Evolutionary conservation across 2,113 vertebrate genomes (phyloP).

Genomic region (Tursiops truncatus): DNA sequence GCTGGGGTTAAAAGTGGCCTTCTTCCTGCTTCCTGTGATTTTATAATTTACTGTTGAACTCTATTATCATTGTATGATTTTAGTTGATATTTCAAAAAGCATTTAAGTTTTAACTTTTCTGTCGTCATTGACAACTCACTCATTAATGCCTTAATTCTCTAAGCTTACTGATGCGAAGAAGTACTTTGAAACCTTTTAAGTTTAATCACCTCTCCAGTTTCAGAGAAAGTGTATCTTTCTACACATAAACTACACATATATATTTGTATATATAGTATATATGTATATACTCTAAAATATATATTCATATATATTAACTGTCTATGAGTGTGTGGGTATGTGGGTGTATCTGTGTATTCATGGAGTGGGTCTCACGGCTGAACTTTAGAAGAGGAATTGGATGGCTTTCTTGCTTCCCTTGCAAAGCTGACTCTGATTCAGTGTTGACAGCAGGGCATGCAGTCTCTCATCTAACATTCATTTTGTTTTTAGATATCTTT

Average conservation of each 20-base stretch:
- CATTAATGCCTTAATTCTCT: background rate
- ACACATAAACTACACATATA: background rate
- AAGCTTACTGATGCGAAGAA: background rate
- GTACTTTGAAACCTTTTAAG: background rate
- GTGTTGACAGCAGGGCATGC: background rate
- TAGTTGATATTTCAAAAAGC: background rate
- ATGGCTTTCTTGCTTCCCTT: background rate
- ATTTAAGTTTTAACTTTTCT: background rate
- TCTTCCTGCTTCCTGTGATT: background rate
- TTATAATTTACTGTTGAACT: background rate
- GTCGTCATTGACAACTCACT: background rate
- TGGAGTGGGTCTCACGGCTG: background rate
- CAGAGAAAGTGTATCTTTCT: background rate
- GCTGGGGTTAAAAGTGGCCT: background rate
- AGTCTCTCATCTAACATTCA: background rate
- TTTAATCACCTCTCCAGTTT: background rate
- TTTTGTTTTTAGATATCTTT: conserved; percentile 20
- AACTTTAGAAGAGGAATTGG: background rate
- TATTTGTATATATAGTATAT: background rate
- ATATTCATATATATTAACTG: background rate
- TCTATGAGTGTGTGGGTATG: background rate
- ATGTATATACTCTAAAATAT: background rate
- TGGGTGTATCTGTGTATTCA: background rate
- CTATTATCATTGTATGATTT: background rate
- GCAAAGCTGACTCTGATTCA: background rate